Evolutionary conservation across 2,888 invertebrate genomes (phyloP).

Genomic region (Therioaphis trifolii): DNA sequence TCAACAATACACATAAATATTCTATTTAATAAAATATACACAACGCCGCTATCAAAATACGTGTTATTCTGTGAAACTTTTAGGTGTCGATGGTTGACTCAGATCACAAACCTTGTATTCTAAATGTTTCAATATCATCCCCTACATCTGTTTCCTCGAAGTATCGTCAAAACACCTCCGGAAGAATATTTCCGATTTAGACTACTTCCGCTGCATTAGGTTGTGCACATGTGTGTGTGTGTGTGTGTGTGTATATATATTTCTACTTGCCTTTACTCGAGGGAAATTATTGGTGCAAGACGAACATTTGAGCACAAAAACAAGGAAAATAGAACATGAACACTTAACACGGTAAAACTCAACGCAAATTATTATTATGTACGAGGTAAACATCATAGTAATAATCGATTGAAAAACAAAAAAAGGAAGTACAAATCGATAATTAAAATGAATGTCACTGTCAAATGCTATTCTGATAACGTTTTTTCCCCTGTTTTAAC

Average conservation of each 20-base stretch:
- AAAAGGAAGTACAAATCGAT: background rate
- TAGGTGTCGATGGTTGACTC: background rate
- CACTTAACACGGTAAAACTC: background rate
- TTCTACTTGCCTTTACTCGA: slow-evolving; percentile 16
- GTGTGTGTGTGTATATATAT: too few species aligned
- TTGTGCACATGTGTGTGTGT: background rate
- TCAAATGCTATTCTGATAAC: too few species aligned
- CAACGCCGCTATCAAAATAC: background rate
- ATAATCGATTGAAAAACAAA: too few species aligned
- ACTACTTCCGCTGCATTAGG: background rate
- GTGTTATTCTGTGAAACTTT: background rate
- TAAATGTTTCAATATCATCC: background rate
- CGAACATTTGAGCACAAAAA: background rate
- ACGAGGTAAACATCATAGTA: slow-evolving; percentile 7
- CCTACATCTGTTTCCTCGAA: background rate
- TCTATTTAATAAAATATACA: background rate
- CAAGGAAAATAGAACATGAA: background rate
- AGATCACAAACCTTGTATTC: background rate
- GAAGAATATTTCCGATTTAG: slow-evolving; percentile 41
- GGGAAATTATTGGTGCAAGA: slow-evolving; percentile 3
- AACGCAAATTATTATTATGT: background rate
- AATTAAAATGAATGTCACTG: too few species aligned
- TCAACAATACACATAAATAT: background rate
- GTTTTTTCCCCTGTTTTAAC: too few species aligned
- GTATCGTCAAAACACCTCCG: slow-evolving; percentile 1